A percentile compares a stretch with the other conserved stretches of the same genome.
Conservation (phyloP, 2,888 invertebrate genomes). For the Pristionchus fissidentatus region DNA sequence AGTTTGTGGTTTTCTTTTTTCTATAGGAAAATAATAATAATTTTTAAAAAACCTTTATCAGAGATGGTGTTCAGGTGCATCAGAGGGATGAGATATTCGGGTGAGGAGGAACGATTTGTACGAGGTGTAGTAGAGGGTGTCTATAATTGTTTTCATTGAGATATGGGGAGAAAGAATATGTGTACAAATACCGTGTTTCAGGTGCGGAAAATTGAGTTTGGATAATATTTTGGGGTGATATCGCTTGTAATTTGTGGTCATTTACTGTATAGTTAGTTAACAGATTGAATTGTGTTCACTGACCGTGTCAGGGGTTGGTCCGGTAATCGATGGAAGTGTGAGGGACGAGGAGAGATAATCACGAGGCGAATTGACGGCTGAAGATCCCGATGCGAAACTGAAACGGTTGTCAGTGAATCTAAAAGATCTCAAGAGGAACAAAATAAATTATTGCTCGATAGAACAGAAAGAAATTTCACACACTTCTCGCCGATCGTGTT, state of each 20-base stretch:
- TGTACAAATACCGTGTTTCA: no score
- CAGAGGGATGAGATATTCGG: slow-evolving; percentile 11
- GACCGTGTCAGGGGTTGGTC: not conserved
- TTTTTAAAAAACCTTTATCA: not conserved
- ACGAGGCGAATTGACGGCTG: not conserved
- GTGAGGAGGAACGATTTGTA: not conserved
- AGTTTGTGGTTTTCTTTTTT: no score
- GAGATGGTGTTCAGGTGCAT: slow-evolving; percentile 11
- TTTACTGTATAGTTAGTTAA: not conserved
- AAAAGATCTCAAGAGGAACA: not conserved
- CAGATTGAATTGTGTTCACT: not conserved
- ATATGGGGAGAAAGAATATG: no score
- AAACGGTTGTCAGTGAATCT: not conserved
- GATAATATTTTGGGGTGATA: no score
- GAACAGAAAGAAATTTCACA: not conserved
- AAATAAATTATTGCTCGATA: not conserved
- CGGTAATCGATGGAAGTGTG: slow-evolving; percentile 10
- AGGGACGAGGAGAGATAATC: not conserved
- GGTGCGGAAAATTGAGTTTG: no score
- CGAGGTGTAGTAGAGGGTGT: slow-evolving; percentile 20
- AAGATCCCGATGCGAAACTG: slow-evolving; percentile 17
- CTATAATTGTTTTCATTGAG: not conserved
- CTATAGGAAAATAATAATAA: no score
- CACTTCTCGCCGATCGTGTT: no score
- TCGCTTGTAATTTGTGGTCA: no score